A percentile compares a stretch with the other conserved stretches of the same genome.
Conservation (phyloP, 2,113 vertebrate genomes). For the Hyaena hyaena region DNA sequence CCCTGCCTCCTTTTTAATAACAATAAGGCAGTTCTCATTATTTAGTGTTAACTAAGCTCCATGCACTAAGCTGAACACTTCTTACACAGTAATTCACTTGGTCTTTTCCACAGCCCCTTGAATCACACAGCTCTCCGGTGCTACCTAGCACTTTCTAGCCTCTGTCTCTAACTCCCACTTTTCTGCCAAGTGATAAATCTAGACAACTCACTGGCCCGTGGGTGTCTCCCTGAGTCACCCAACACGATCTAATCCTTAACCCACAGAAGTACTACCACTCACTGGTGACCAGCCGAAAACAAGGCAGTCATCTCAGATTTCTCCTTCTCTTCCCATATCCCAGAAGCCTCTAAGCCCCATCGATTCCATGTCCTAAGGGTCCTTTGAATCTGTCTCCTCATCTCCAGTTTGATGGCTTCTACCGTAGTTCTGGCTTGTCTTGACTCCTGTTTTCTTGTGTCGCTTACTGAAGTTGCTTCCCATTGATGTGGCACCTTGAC, state of each 20-base stretch:
- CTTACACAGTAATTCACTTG: neutral
- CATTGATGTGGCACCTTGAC: neutral
- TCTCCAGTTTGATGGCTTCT: neutral
- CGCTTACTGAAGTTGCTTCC: neutral
- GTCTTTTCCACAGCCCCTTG: neutral
- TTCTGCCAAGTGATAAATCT: neutral
- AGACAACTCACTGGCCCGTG: neutral
- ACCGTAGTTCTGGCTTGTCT: neutral
- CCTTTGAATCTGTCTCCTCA: neutral
- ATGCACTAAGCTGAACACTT: neutral
- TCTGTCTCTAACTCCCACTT: neutral
- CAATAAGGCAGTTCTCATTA: neutral
- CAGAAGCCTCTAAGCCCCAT: neutral
- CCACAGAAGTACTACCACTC: neutral
- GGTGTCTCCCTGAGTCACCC: neutral
- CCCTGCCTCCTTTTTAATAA: neutral
- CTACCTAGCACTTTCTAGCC: neutral
- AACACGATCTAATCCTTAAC: neutral
- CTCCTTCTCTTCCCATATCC: neutral
- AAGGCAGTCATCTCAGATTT: neutral
- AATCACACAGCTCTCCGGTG: neutral
- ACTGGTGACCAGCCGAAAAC: neutral
- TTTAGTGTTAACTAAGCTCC: conserved; percentile 1
- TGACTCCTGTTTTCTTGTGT: neutral
- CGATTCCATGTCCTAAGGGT: neutral